Percentiles rank a stretch among this genome's conserved stretches.
Conservation (phyloP, 2,113 vertebrate genomes). For the Alexandromys fortis region DNA sequence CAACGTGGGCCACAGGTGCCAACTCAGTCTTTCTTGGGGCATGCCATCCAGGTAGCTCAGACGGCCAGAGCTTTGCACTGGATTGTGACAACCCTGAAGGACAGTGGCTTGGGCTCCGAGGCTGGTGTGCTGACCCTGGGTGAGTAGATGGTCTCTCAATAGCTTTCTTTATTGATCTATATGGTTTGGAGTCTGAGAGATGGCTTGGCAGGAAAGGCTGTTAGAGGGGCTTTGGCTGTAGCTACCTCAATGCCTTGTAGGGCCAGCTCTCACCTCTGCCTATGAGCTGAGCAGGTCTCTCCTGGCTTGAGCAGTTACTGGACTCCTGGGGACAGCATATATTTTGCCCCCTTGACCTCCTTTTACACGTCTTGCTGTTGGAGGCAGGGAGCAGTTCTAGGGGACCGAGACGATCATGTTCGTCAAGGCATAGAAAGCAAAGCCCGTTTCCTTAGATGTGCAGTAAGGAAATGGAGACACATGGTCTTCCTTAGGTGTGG, state of each 20-base stretch:
- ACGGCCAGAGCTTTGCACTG: conserved; percentile 88
- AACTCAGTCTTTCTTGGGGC: accelerated
- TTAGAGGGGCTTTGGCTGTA: accelerated
- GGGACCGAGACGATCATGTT: accelerated
- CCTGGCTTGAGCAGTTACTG: no score
- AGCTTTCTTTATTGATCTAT: not conserved
- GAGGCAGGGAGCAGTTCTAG: not conserved
- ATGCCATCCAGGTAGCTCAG: conserved; percentile 85
- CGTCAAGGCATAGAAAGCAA: not conserved
- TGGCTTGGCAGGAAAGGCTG: not conserved
- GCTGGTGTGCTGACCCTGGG: conserved; percentile 82
- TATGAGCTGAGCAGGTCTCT: accelerated
- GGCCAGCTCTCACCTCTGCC: not conserved
- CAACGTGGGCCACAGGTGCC: accelerated
- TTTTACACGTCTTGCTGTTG: accelerated
- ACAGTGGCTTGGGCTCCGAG: conserved; percentile 81
- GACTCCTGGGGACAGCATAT: not conserved
- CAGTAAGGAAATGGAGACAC: accelerated
- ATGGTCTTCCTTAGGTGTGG: not conserved
- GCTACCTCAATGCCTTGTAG: accelerated
- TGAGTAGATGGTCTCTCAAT: conserved; percentile 75
- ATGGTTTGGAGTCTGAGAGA: not conserved
- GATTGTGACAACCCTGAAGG: conserved; percentile 90
- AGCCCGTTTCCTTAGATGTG: not conserved
- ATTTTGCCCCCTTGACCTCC: accelerated